A percentile compares a stretch with the other conserved stretches of the same genome.
Conservation (phyloP, 2,113 vertebrate genomes). For the Uropsilus gracilis region DNA sequence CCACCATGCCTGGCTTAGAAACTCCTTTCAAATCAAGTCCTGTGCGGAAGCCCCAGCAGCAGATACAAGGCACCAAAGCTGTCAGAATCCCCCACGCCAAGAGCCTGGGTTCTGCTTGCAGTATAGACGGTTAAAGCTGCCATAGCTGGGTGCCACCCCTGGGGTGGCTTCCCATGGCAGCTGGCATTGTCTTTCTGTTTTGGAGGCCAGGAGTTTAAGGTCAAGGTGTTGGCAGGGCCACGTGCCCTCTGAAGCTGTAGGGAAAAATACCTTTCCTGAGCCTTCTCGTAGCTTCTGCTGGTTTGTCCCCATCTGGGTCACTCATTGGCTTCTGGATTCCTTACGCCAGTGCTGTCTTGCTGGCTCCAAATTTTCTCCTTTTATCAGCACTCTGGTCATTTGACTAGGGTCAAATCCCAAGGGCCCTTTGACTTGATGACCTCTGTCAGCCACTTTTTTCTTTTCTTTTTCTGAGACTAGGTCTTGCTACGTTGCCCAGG, state of each 20-base stretch:
- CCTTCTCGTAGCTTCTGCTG: not conserved
- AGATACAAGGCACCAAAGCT: not conserved
- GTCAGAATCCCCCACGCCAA: not conserved
- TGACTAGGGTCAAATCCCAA: not conserved
- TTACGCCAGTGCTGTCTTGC: not conserved
- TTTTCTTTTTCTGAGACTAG: no score
- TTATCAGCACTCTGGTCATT: not conserved
- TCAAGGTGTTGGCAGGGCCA: not conserved
- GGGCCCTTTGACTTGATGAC: not conserved
- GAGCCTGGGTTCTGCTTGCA: not conserved
- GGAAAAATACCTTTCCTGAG: not conserved
- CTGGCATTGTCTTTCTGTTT: accelerated
- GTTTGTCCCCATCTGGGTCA: no score
- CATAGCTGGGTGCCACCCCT: accelerated
- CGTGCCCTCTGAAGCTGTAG: not conserved
- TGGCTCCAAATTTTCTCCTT: not conserved
- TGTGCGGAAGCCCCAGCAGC: not conserved
- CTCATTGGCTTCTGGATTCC: no score
- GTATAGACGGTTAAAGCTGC: no score
- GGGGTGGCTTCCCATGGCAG: no score
- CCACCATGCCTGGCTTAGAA: no score
- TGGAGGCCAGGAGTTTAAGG: not conserved
- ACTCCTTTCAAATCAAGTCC: not conserved
- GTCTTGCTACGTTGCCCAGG: no score
- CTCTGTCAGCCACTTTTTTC: not conserved